Base-by-base conservation (phyloP, 2,888 invertebrate genomes). In the Apamea sordens region DNA sequence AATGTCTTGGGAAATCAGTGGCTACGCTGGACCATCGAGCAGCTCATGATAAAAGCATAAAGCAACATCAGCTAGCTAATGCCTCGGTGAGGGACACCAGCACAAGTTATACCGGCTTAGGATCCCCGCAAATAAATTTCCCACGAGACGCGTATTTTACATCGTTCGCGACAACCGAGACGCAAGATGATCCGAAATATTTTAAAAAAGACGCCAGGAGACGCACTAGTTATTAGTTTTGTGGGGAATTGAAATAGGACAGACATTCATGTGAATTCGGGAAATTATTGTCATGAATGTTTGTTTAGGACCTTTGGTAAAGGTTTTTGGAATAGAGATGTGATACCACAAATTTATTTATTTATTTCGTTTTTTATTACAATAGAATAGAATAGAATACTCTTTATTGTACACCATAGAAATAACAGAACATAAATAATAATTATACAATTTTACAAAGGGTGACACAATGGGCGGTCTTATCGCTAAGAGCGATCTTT, bases 41-140 rank as follows among this genome's bases (percentile, higher is more conserved):
- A 82, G 80, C 82, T 85, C 82, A 82, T 88, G 84, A 84, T 84
- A 83, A 84, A 88, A 82, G 84, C 84, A 86, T 87, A 80, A 80
- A 86, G 80, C 73, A 83, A 76, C 86, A 85, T 86, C 85, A 85
- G 79, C 78, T 15, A 75, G 77, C 83, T 85, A 85, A 85, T 85
- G 59, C 86, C 69, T 77, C 88, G 88, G 89, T 91, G 89, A 91
- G 92, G 91, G 93, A 92, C 93, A 93, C 94, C 92, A 91, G 92
- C 92, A 93, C 93, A 94, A 93, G 93, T 95, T 95, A 95, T 92
- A 88, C 90, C 90, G 90, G 93, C 93, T 94, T 92, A 94, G 93
- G 92, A 92, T 92, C 93, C 53, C 94, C 94, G 93, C 95, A 94
- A 94, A 93, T 94, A 95, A 95, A 96, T 96, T 96, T 96, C 96